phyloP scores from a whole-genome alignment of 2,888 invertebrate genomes.

The Celastrina argiolus region DNA sequence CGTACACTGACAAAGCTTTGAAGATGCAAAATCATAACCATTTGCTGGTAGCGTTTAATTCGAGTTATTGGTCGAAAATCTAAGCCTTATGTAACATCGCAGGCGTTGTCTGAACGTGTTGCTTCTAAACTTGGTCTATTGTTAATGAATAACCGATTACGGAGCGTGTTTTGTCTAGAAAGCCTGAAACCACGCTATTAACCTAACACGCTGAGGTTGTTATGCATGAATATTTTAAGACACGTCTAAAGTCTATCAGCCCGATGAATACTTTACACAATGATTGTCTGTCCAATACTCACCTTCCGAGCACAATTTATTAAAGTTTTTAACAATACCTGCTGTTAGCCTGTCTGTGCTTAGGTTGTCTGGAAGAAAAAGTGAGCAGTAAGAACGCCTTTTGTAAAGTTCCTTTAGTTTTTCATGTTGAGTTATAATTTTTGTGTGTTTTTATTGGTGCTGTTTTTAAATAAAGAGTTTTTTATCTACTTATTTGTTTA shows the following conservation, averaged over 20 bases:
- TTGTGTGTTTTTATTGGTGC: too few species aligned
- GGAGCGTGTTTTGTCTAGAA: constrained; percentile 14
- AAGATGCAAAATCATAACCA: background rate
- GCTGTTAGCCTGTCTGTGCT: too few species aligned
- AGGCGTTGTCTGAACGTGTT: background rate
- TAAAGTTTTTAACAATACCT: too few species aligned
- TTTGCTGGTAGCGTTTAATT: background rate
- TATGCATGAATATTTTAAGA: constrained; percentile 15
- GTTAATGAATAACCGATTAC: constrained; percentile 17
- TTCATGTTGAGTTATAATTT: too few species aligned
- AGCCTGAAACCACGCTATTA: constrained; percentile 2
- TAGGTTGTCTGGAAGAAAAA: too few species aligned
- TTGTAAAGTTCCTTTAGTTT: too few species aligned
- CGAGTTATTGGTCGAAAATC: background rate
- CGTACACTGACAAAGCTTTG: constrained; percentile 6
- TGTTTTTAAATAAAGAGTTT: too few species aligned
- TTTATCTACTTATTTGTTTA: too few species aligned
- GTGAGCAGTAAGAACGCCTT: too few species aligned
- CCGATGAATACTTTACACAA: constrained; percentile 5
- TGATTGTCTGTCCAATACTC: constrained; percentile 1
- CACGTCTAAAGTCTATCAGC: background rate
- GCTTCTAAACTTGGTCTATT: constrained; percentile 2
- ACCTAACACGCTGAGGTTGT: constrained; percentile 2
- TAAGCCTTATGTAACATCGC: background rate
- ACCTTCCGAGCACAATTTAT: too few species aligned